Base-by-base conservation (phyloP, 1,140 invertebrate genomes). In the Tribolium castaneum region DNA sequence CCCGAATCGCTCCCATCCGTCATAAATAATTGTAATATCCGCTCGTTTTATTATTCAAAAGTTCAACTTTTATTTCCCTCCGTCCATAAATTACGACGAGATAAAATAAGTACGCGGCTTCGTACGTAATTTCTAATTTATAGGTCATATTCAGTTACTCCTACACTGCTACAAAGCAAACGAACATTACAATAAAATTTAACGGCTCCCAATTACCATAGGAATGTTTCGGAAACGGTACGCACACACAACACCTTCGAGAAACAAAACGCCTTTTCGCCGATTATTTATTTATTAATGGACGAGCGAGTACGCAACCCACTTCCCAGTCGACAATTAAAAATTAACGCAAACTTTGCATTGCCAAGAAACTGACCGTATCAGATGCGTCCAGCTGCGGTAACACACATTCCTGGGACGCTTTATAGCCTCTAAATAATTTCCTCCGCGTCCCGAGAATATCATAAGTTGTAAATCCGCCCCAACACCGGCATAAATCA, bases 381-480 rank as follows among this genome's bases (percentile, higher is more conserved):
- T 66, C 59, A 66, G 59, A 66, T 66, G 59, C 59, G 30, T 66
- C 59, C 59, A 34, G 59, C 59, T 66, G 59, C 30, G 59, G 59
- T 22, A 59, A 66, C 59, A 66, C 13, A 66, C 59, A 66, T 66
- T 66, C 59, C 59, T 66, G 59, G 59, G 59, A 66, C 59, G 59
- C 59, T 66, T 66, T 66, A 66, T 66, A 66, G 59, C 22, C 59
- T 66, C 25, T 66, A 66, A 66, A 66, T 66, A 66, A 66, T 66
- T 66, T 66, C 19, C 59, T 66, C 30, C 30, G 30, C 34, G 59
- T 66, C 59, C 59, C 22, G 56, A 30, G 56, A 30, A 62, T 66
- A 30, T 66, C 59, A 66, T 66, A 66, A 66, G 59, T 66, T 66
- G 59, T 66, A 35, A 35, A 66, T 22, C 59, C 59, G 59, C 59